These are phyloP conservation scores for Hetaerina titia DNA, from an alignment of 2,888 invertebrate genomes.

Conservation along the genomic window DNA sequence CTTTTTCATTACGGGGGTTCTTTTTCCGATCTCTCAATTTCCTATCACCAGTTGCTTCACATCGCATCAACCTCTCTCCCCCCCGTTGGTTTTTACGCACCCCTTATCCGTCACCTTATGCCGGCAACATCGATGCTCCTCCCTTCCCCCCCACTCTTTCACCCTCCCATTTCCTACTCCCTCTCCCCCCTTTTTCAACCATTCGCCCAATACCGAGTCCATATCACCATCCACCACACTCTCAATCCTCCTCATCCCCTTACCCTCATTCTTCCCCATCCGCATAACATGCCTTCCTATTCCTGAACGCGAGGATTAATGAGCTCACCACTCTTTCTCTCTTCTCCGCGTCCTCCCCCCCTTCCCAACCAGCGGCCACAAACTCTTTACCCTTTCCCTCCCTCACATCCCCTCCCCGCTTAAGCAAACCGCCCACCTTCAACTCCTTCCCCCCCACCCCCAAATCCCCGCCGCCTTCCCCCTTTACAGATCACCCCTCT, in stretches of 20 bases:
- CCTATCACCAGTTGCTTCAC: too few species aligned
- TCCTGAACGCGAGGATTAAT: conserved; percentile 59
- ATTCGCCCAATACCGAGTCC: not conserved
- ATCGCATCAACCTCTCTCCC: too few species aligned
- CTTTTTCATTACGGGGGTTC: too few species aligned
- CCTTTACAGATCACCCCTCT: not conserved
- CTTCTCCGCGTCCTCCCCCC: not conserved
- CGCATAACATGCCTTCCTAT: conserved; percentile 30
- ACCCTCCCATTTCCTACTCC: not conserved
- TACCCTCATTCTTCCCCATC: conserved; percentile 11
- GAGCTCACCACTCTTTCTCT: conserved; percentile 56
- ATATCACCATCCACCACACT: not conserved
- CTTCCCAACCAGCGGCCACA: not conserved
- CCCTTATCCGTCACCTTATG: too few species aligned
- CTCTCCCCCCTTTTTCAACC: not conserved
- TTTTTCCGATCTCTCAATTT: too few species aligned
- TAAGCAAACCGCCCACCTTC: conserved; percentile 27
- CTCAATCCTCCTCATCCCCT: not conserved
- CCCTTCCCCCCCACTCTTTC: not conserved
- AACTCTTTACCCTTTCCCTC: not conserved
- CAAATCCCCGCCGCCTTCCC: not conserved
- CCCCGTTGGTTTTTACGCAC: too few species aligned
- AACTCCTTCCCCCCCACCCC: not conserved
- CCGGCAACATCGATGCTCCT: too few species aligned
- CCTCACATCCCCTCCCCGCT: not conserved